Base-by-base conservation (phyloP, 2,797 vertebrate genomes). In the Sarcophilus harrisii region DNA sequence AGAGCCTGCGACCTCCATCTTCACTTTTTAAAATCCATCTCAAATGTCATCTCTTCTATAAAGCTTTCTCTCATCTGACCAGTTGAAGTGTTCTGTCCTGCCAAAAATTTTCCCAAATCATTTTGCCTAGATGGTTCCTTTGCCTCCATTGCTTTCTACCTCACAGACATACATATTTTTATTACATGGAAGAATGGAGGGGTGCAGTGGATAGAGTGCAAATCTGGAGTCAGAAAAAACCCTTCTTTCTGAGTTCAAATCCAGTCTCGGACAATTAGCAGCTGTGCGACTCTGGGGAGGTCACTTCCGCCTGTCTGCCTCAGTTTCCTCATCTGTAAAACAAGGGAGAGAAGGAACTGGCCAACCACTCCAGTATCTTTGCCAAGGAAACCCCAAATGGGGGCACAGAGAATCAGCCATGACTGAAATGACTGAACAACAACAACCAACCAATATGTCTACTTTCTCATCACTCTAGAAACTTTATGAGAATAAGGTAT, bases 1-100 rank as follows among this genome's bases (percentile, higher is more conserved):
- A 81, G n/a, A 81, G 57, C n/a, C 29, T 91, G 89, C 38, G 18
- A 90, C 92, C 91, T 94, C 21, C 91, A 94, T 94, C 21, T 52
- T 89, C n/a, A 49, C 12, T 11, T 93, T 38, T 96, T 27, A 81
- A 45, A 92, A 81, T 57, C 27, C 13, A 29, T 28, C 13, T 57
- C 92, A 55, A 27, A 52, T 55, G 55, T 92, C 11, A 60, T n/a
- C 81, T 91, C 52, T 58, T 93, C 62, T 49, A 62, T 32, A 58
- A 96, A 94, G 55, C 58, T 38, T 38, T 73, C 66, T 38, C 66
- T 38, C 18, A n/a, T 73, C n/a, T 73, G 66, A 73, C 66, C 66
- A 73, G 66, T 38, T 73, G 32, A 73, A 73, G n/a, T 38, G 30
- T 66, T 66, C 13, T 66, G 13, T 66, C 30, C 13, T 16, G 62